phyloP scores from a whole-genome alignment of 2,888 invertebrate genomes.

The Branchellion lobata region DNA sequence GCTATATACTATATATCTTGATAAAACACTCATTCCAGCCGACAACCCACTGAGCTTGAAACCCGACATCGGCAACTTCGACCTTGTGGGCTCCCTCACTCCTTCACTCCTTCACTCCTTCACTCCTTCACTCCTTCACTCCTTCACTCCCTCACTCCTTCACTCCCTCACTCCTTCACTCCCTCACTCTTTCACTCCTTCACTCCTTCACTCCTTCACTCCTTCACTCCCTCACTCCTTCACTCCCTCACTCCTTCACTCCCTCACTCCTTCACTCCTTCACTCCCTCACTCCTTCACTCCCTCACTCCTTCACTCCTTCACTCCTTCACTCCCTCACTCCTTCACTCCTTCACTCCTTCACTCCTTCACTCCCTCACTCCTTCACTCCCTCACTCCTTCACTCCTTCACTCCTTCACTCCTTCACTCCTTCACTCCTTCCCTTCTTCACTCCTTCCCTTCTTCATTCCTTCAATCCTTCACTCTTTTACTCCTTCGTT shows the following conservation, averaged over 20 bases:
- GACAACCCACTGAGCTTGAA: not conserved
- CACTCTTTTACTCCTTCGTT: too few species aligned
- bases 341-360: not conserved
- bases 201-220: too few species aligned
- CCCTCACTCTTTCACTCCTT: too few species aligned
- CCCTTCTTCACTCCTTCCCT: too few species aligned
- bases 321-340: too few species aligned
- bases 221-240: not conserved
- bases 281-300: too few species aligned
- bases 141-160: constrained; percentile 1
- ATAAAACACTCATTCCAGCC: not conserved
- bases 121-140: not conserved
- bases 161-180: too few species aligned
- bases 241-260: not conserved
- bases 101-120: not conserved
- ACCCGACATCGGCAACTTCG: not conserved
- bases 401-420: not conserved
- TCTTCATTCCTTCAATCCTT: too few species aligned
- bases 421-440: too few species aligned
- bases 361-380: not conserved
- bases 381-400: not conserved
- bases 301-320: too few species aligned
- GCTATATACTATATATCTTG: too few species aligned
- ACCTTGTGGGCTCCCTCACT: not conserved
- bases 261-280: too few species aligned